Evolutionary conservation across 2,113 vertebrate species (phyloP), one percentile per base, ranked within the genome.

Genomic region (Mobula hypostoma): DNA sequence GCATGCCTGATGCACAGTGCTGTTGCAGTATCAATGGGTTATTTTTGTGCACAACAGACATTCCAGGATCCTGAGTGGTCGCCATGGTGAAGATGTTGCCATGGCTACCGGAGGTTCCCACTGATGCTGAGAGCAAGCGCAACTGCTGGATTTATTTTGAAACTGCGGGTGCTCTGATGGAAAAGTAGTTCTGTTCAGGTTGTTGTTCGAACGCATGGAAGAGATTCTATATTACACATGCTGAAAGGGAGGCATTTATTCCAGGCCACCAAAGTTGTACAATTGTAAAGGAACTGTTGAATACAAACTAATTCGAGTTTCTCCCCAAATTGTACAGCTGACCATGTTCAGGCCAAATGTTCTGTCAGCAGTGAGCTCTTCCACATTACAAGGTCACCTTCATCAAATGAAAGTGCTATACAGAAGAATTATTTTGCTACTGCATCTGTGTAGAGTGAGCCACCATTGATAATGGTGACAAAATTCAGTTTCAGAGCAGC

Each of bases 61-160:
- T 93, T 93, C 70, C 91, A 48, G 70, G 66, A 93, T 93, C 21
- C 91, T 93, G 15, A 29, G 70, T 72, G 36, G 91, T 93, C 40
- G 91, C 48, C 40, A 93, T 93, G 91, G 91, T 74, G 70, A 93
- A 40, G 21, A 32, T 74, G 70, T 93, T 74, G 91, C 70, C 40
- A 74, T 93, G 91, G 91, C 70, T 29, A 93, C 91, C 74, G 91
- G 32, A 74, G 91, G 36, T 93, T 72, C 91, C 27, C 70, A 72
- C 66, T 93, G 91, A 93, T 93, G 68, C 36, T 93, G 91, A 74
- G 91, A 56, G 68, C 68, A n/a, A 93, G 40, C 17, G 24, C 91
- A 93, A 21, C 91, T 93, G 91, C 40, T 93, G 72, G 70, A 15
- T 76, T 93, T 93, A 93, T 93, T 93, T 93, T 74, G 72, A 93